These are phyloP conservation scores for Hirundichthys speculiger DNA, from an alignment of 2,113 vertebrate genomes.

Conservation along the genomic window DNA sequence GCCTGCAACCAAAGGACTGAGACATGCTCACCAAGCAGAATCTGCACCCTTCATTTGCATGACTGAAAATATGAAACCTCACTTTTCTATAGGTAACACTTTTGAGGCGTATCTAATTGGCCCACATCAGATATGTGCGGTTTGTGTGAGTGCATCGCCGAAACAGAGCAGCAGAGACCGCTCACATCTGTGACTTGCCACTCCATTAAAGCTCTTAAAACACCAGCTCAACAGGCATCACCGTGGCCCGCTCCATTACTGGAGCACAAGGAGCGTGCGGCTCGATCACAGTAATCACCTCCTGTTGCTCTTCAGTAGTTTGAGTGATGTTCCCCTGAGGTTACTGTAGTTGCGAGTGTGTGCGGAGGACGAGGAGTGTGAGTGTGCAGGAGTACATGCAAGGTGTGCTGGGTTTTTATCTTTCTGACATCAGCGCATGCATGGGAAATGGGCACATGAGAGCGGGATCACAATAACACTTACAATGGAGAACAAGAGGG, in stretches of 20 bases:
- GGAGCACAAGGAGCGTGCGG: conserved; percentile 37
- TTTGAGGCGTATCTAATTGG: conserved; percentile 28
- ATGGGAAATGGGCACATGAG: conserved; percentile 23
- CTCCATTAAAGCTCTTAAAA: conserved; percentile 73
- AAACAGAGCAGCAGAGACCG: conserved; percentile 28
- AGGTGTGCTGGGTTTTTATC: conserved; percentile 12
- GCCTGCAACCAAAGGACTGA: too few relatives aligned
- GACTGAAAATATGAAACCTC: too few relatives aligned
- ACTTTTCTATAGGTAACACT: background rate
- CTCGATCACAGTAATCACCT: conserved; percentile 56
- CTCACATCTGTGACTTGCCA: conserved; percentile 30
- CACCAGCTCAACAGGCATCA: conserved; percentile 56
- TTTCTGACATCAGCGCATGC: conserved; percentile 15
- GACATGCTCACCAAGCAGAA: too few relatives aligned
- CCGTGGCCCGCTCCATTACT: conserved; percentile 48
- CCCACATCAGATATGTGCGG: background rate
- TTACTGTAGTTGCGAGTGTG: conserved; percentile 33
- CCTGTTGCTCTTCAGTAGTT: conserved; percentile 60
- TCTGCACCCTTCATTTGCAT: too few relatives aligned
- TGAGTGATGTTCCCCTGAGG: conserved; percentile 60
- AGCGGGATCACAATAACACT: background rate
- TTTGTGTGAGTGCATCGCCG: conserved; percentile 10
- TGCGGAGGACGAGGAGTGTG: conserved; percentile 3
- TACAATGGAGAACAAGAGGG: background rate
- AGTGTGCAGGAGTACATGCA: conserved; percentile 24